Base-by-base conservation (phyloP, 2,113 vertebrate genomes). In the Chunga burmeisteri region DNA sequence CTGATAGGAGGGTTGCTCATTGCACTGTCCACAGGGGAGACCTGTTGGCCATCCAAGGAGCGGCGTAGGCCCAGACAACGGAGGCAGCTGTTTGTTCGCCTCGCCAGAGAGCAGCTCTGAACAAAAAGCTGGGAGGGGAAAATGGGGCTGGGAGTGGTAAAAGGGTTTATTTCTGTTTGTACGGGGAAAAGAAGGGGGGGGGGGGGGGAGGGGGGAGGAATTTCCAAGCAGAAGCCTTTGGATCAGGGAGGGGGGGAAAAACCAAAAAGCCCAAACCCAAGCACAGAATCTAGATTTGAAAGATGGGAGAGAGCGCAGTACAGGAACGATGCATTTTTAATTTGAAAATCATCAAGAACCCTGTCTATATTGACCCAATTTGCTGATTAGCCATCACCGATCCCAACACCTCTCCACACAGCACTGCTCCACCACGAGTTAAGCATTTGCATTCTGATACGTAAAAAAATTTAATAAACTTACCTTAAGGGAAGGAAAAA, bases 41-140 rank as follows among this genome's bases (percentile, higher is more conserved):
- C 96, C 96, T 96, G 91, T 92, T 97, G 98, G 97, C 97, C 75
- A 16, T 81, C 94, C 88, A 30, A 93, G 94, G 79, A 83, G 52
- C 3, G 22, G 93, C 29, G 38, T 20, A 13, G n/a, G 95, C 94
- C 91, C 90, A 94, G 92, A 16, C 49, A 55, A 81, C 5, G 6
- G 93, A 36, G 93, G 89, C 97, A 97, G 97, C 96, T 98, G 98
- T 44, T 89, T 75, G 86, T 10, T 11, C 4, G 62, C 70, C 75
- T 86, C 36, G 93, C 97, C 97, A 96, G 93, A 93, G 46, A 62
- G 86, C 32, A 4, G 96, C 87, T 77, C 81, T 9, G 49, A 78
- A 92, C 82, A 90, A 88, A 79, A 67, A 90, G 66, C 81, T 59
- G 77, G 86, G 94, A 91, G 86, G 36, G 62, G 46, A 66, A 86